These are phyloP conservation scores for Planiliza haematocheilus DNA, from an alignment of 2,113 vertebrate genomes.

Conservation along the genomic window DNA sequence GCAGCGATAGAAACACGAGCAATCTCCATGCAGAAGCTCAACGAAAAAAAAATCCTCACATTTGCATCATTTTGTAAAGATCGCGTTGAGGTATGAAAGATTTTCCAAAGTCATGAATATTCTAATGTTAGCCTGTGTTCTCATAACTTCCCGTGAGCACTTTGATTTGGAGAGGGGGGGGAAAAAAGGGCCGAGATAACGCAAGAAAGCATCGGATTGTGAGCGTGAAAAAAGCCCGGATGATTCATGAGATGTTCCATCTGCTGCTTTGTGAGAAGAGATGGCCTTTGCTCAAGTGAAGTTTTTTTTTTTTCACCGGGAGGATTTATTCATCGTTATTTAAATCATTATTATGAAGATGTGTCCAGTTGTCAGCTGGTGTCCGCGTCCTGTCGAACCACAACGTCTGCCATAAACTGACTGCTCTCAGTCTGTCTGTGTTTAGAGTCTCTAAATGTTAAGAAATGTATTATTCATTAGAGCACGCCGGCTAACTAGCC, in stretches of 20 bases:
- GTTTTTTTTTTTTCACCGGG: slow-evolving; percentile 33
- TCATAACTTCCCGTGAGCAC: slow-evolving; percentile 15
- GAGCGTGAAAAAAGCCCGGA: background rate
- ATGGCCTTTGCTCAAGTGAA: slow-evolving; percentile 20
- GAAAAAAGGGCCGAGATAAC: background rate
- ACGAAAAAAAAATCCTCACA: slow-evolving; percentile 15
- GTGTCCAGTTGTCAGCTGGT: slow-evolving; percentile 56
- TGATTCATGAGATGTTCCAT: slow-evolving; percentile 8
- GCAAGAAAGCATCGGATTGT: slow-evolving; percentile 2
- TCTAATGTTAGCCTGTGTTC: slow-evolving; percentile 27
- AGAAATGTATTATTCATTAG: slow-evolving; percentile 75
- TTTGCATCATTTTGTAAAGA: slow-evolving; percentile 66
- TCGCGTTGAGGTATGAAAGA: slow-evolving; percentile 46
- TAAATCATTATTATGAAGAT: slow-evolving; percentile 42
- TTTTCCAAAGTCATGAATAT: slow-evolving; percentile 53
- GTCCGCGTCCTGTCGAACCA: slow-evolving; percentile 49
- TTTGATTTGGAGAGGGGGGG: slow-evolving; percentile 26
- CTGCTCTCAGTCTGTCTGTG: slow-evolving; percentile 59
- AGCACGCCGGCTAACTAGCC: slow-evolving; percentile 61
- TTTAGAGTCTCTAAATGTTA: slow-evolving; percentile 70
- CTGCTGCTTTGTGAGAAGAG: background rate
- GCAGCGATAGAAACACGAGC: slow-evolving; percentile 36
- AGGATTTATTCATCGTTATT: slow-evolving; percentile 37
- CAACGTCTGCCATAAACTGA: slow-evolving; percentile 40
- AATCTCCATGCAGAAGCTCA: slow-evolving; percentile 31